These are phyloP conservation scores for Suricata suricatta DNA, from an alignment of 2,113 vertebrate species.

Conservation along the genomic window DNA sequence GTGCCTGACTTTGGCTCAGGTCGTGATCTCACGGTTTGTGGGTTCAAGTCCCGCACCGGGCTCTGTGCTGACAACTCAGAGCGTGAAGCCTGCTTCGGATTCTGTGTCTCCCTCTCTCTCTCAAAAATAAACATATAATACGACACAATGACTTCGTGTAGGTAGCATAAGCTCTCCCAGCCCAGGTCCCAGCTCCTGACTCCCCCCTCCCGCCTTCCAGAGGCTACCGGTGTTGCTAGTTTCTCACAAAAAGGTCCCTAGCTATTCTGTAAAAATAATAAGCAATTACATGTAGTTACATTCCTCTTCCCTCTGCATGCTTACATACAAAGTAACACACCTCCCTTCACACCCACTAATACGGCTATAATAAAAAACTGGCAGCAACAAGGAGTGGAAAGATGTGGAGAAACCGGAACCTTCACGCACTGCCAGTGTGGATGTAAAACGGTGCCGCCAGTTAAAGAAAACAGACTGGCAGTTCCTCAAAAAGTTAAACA, in stretches of 20 bases:
- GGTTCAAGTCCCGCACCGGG: no score
- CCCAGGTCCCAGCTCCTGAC: neutral
- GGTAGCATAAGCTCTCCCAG: neutral
- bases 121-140: no score
- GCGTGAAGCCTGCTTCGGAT: no score
- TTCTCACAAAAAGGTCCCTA: no score
- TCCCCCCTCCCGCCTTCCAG: neutral
- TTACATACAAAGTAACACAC: neutral
- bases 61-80: no score
- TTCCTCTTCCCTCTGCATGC: neutral
- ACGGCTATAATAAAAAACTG: neutral
- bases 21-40: no score
- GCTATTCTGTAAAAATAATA: neutral
- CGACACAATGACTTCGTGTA: neutral
- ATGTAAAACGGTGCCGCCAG: neutral
- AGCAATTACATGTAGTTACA: neutral
- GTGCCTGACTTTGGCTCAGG: no score
- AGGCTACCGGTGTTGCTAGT: neutral
- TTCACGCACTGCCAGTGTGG: fast-evolving
- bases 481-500: neutral
- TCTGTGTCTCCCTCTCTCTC: no score
- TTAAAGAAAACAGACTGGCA: neutral
- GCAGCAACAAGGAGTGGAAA: neutral
- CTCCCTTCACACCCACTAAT: neutral
- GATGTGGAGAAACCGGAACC: neutral